A percentile compares a stretch with the other conserved stretches of the same genome.
Evolutionary conservation across 1,140 invertebrate genomes (phyloP).

Genomic region (Dermatophagoides farinae): DNA sequence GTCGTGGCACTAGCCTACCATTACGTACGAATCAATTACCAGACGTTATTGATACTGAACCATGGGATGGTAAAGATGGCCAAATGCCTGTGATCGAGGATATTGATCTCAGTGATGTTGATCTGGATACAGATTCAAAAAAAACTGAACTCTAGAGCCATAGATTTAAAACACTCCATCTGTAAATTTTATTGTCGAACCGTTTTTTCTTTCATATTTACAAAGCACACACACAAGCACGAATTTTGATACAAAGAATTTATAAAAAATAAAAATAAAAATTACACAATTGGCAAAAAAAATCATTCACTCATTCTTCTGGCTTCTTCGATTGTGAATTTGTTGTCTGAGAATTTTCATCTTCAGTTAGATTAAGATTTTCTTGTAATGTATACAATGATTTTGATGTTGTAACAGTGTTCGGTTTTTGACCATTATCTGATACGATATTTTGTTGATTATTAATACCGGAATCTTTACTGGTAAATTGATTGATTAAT

Average conservation of each 20-base stretch:
- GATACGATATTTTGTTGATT: neutral
- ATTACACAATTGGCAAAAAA: too few relatives aligned
- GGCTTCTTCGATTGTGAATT: too few relatives aligned
- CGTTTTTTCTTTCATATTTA: too few relatives aligned
- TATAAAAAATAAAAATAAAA: too few relatives aligned
- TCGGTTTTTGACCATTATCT: neutral
- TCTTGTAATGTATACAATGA: too few relatives aligned
- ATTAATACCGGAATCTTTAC: neutral
- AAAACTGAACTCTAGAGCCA: constrained; percentile 1
- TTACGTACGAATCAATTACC: constrained; percentile 67
- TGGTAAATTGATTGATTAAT: constrained; percentile 3
- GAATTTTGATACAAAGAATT: too few relatives aligned
- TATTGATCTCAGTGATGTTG: constrained; percentile 73
- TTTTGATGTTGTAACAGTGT: too few relatives aligned
- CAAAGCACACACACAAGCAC: too few relatives aligned
- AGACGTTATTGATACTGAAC: constrained; percentile 42
- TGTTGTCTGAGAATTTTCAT: too few relatives aligned
- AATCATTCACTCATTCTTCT: too few relatives aligned
- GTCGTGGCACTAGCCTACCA: constrained; percentile 72
- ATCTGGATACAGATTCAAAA: constrained; percentile 38
- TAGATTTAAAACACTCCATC: neutral
- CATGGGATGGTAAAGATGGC: constrained; percentile 95
- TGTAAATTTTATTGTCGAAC: too few relatives aligned
- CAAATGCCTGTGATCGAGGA: constrained; percentile 71
- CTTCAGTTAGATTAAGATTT: too few relatives aligned